Evolutionary conservation across 2,888 invertebrate species (phyloP).

Genomic region (Netelia virgata): DNA sequence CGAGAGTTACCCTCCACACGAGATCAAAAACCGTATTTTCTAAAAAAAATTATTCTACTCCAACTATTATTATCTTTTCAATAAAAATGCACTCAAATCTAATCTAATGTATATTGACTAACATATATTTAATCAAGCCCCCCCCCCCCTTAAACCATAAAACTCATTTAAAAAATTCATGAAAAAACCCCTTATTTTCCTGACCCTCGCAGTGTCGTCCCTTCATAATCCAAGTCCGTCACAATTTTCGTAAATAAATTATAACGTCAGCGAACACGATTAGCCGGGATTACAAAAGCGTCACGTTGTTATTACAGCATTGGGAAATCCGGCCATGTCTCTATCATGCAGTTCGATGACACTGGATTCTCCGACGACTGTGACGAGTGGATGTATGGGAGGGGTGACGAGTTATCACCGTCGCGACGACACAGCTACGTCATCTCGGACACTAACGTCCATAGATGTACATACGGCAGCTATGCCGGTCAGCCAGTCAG

Average conservation of each 20-base stretch:
- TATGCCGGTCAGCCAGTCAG: slow-evolving; percentile 86
- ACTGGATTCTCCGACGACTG: slow-evolving; percentile 95
- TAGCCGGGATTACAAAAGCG: not conserved
- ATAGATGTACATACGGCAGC: slow-evolving; percentile 86
- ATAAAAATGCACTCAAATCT: not conserved
- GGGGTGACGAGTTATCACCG: slow-evolving; percentile 89
- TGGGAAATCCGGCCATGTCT: slow-evolving; percentile 86
- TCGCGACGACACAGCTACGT: slow-evolving; percentile 88
- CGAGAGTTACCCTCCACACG: too few relatives aligned
- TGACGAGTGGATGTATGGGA: slow-evolving; percentile 85
- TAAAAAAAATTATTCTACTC: too few relatives aligned
- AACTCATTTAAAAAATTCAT: too few relatives aligned
- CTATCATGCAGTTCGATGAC: slow-evolving; percentile 88
- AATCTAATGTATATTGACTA: not conserved
- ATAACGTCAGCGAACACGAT: too few relatives aligned
- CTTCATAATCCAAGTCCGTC: too few relatives aligned
- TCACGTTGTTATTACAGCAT: slow-evolving; percentile 75
- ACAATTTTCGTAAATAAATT: too few relatives aligned
- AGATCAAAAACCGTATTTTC: too few relatives aligned
- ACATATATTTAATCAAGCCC: not conserved
- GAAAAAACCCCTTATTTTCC: too few relatives aligned
- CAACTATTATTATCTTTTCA: too few relatives aligned
- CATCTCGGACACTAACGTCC: slow-evolving; percentile 87
- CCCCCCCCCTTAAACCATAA: too few relatives aligned
- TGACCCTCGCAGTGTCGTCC: too few relatives aligned